Conservation (phyloP, 2,113 vertebrate species). For the Glareola pratincola region DNA sequence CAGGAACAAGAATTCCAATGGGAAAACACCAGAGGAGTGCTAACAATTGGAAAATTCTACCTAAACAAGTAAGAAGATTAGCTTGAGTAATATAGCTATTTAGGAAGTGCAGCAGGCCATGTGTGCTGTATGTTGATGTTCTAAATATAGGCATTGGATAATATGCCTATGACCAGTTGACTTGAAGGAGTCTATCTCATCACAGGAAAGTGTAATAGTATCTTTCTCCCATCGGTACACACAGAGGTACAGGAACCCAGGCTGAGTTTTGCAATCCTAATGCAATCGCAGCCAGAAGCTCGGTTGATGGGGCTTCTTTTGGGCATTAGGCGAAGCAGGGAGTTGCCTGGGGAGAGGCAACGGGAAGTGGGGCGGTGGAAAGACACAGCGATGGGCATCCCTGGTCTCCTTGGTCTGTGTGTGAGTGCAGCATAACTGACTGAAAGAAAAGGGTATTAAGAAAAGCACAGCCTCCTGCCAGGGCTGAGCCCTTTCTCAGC, state of each 20-base stretch:
- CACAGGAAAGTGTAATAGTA: background rate
- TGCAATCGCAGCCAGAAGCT: background rate
- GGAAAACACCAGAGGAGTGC: background rate
- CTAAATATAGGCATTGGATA: background rate
- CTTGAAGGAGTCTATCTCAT: background rate
- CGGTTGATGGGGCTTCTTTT: accelerated
- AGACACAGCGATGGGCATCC: background rate
- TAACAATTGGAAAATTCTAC: background rate
- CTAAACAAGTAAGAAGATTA: background rate
- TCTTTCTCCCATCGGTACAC: background rate
- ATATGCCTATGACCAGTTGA: accelerated
- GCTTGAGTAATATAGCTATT: background rate
- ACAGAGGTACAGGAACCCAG: background rate
- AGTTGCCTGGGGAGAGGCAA: background rate
- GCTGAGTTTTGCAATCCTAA: background rate
- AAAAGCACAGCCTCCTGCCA: background rate
- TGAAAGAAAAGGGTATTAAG: background rate
- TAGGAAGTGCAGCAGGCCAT: background rate
- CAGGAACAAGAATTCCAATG: background rate
- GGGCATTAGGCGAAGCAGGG: background rate
- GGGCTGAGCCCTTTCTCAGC: background rate
- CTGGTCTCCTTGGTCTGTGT: background rate
- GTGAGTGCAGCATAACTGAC: background rate
- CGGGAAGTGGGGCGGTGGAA: accelerated
- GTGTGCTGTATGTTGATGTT: background rate